A percentile compares a stretch with the other conserved stretches of the same genome.
These are phyloP conservation scores for Ornithorhynchus anatinus DNA, from an alignment of 2,113 vertebrate genomes.

Conservation along the genomic window DNA sequence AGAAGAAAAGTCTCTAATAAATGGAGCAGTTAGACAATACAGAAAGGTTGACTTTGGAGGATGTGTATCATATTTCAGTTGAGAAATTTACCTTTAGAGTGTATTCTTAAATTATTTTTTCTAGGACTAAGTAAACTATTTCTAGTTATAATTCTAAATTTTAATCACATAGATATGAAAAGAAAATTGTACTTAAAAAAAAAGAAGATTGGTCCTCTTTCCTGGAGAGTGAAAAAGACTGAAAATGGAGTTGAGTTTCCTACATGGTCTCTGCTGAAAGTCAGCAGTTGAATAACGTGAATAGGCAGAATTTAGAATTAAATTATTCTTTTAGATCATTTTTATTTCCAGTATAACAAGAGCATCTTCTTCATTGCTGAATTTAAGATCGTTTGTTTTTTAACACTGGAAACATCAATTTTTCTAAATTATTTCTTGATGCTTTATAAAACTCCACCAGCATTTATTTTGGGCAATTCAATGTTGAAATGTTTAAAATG, in stretches of 20 bases:
- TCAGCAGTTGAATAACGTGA: neutral
- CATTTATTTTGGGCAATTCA: slow-evolving; percentile 49
- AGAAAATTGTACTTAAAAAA: neutral
- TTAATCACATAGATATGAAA: neutral
- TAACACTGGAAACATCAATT: slow-evolving; percentile 42
- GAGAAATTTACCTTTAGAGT: slow-evolving; percentile 5
- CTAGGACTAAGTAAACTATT: neutral
- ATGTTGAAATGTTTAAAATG: slow-evolving; percentile 52
- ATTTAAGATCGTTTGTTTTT: slow-evolving; percentile 25
- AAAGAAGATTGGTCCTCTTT: neutral
- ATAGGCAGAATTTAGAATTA: neutral
- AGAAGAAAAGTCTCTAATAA: slow-evolving; percentile 69
- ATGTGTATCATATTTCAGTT: slow-evolving; percentile 65
- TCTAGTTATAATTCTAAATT: neutral
- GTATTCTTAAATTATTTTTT: slow-evolving; percentile 21
- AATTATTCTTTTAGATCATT: slow-evolving; percentile 17
- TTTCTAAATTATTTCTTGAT: slow-evolving; percentile 36
- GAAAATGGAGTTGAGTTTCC: slow-evolving; percentile 44
- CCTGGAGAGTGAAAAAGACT: neutral
- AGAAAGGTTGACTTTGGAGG: slow-evolving; percentile 67
- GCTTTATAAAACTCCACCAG: slow-evolving; percentile 59
- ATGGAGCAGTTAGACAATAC: slow-evolving; percentile 59
- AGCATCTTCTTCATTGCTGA: slow-evolving; percentile 12
- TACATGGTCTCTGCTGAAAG: neutral
- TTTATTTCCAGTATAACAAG: neutral